phyloP scores from a whole-genome alignment of 2,888 invertebrate genomes.

The Pollenia griseotomentosa region DNA sequence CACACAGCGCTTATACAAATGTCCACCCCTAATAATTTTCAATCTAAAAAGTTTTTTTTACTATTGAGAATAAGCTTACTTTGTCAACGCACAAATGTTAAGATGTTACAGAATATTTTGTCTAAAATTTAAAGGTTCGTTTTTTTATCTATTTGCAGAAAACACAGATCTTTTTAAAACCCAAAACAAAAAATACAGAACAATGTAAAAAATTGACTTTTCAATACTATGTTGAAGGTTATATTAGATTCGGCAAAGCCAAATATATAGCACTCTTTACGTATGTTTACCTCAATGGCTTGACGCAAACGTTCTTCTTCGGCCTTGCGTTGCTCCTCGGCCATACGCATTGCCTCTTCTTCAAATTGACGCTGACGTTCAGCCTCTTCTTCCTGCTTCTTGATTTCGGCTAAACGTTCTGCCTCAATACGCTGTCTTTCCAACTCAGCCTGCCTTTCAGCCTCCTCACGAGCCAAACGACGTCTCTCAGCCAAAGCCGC shows the following conservation, averaged over 20 bases:
- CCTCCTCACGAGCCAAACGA: constrained; percentile 94
- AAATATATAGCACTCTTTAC: neutral
- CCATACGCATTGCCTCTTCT: constrained; percentile 91
- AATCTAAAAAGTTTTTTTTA: too few relatives aligned
- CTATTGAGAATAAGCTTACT: too few relatives aligned
- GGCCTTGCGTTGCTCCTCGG: constrained; percentile 91
- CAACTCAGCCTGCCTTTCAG: constrained; percentile 94
- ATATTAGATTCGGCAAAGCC: too few relatives aligned
- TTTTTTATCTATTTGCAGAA: too few relatives aligned
- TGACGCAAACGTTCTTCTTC: constrained; percentile 94
- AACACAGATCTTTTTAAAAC: too few relatives aligned
- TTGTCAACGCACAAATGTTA: too few relatives aligned
- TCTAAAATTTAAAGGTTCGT: too few relatives aligned
- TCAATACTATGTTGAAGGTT: neutral
- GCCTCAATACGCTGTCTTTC: constrained; percentile 91
- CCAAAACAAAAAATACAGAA: neutral
- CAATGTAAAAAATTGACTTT: neutral
- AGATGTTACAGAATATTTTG: too few relatives aligned
- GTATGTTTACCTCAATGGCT: constrained; percentile 88
- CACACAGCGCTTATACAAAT: too few relatives aligned
- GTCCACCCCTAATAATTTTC: too few relatives aligned
- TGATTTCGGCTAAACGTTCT: constrained; percentile 90
- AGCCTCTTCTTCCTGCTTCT: constrained; percentile 90
- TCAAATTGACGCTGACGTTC: constrained; percentile 92
- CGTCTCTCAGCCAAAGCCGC: constrained; percentile 96